Conservation (phyloP, 2,113 vertebrate species). For the Syngnathoides biaculeatus region DNA sequence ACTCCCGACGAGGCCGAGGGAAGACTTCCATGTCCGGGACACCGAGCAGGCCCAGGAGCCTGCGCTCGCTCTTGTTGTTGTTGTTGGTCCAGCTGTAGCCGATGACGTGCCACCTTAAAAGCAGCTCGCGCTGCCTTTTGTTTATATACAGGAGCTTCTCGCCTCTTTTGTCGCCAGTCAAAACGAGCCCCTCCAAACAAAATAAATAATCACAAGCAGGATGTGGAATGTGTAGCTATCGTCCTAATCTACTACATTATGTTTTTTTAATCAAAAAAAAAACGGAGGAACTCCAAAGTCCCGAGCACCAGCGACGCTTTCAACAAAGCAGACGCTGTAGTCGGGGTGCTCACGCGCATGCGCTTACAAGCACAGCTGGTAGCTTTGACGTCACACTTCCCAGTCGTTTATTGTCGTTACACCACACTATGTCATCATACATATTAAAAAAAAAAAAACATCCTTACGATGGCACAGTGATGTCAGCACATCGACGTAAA, state of each 20-base stretch:
- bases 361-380: slow-evolving; percentile 40
- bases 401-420: not conserved
- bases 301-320: slow-evolving; percentile 26
- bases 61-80: not conserved
- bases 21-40: slow-evolving; percentile 34
- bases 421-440: not conserved
- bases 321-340: slow-evolving; percentile 53
- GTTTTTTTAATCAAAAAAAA: not conserved
- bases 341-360: slow-evolving; percentile 53
- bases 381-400: slow-evolving; percentile 48
- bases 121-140: slow-evolving; percentile 57
- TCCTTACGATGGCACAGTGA: no score
- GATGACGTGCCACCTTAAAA: slow-evolving; percentile 65
- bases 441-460: no score
- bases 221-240: not conserved
- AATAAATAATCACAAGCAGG: not conserved
- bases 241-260: not conserved
- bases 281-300: slow-evolving; percentile 17
- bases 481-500: no score
- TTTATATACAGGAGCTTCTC: slow-evolving; percentile 65
- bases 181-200: not conserved
- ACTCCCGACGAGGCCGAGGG: slow-evolving; percentile 33
- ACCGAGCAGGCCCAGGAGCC: not conserved
- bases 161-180: slow-evolving; percentile 18
- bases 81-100: slow-evolving; percentile 9